Evolutionary conservation across 2,797 vertebrate species (phyloP).

Genomic region (Girardinus metallicus): DNA sequence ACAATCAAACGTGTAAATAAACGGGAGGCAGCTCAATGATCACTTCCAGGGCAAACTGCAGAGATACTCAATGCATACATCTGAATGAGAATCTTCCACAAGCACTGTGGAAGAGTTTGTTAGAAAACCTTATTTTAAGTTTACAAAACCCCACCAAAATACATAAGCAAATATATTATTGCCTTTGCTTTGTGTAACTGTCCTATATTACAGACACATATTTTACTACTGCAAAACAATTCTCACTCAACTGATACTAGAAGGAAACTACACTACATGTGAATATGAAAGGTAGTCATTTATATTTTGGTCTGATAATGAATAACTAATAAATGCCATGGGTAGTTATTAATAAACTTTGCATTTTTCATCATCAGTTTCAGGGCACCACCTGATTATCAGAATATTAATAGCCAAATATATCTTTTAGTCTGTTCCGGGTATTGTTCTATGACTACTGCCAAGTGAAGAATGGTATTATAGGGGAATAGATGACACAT

Average conservation of each 20-base stretch:
- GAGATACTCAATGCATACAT: constrained; percentile 27
- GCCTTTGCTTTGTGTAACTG: not conserved
- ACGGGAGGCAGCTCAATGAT: constrained; percentile 61
- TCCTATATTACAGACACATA: not conserved
- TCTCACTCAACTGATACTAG: not conserved
- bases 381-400: too few relatives aligned
- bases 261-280: not conserved
- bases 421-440: not conserved
- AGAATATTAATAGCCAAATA: not conserved
- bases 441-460: not conserved
- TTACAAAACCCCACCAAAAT: not conserved
- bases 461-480: not conserved
- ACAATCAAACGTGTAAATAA: constrained; percentile 74
- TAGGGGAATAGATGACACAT: not conserved
- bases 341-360: too few relatives aligned
- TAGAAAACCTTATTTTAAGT: constrained; percentile 10
- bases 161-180: not conserved
- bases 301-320: not conserved
- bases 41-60: constrained; percentile 58
- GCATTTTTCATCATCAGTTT: too few relatives aligned
- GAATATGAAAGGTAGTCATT: not conserved
- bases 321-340: too few relatives aligned
- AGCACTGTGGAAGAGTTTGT: not conserved
- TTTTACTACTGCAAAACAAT: not conserved
- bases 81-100: constrained; percentile 10